These are phyloP conservation scores for Ceyx cyanopectus DNA, from an alignment of 2,113 vertebrate species.

Conservation along the genomic window DNA sequence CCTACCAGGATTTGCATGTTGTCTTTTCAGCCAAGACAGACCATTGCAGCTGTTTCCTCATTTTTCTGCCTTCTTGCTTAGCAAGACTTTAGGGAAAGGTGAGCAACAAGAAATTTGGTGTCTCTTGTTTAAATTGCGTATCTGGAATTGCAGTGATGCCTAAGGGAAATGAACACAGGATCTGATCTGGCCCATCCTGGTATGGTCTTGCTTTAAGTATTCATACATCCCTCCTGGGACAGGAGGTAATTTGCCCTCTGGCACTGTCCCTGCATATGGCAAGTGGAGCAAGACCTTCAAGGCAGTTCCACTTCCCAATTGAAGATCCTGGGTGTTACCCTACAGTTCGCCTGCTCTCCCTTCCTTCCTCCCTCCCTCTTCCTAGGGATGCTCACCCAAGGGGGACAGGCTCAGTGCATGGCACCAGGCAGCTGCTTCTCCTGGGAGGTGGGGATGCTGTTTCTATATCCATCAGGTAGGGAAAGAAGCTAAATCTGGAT, in stretches of 20 bases:
- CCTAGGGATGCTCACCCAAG: background rate
- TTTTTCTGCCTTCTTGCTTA: background rate
- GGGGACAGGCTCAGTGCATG: fast-evolving
- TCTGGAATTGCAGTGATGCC: background rate
- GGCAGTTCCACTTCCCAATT: background rate
- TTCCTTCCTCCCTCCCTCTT: background rate
- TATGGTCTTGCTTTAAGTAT: background rate
- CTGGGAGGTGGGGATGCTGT: background rate
- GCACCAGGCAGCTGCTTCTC: background rate
- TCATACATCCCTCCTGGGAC: background rate
- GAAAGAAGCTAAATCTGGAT: background rate
- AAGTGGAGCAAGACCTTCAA: background rate
- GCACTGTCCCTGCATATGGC: background rate
- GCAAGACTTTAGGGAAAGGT: background rate
- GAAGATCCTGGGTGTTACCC: background rate
- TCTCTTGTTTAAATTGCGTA: background rate
- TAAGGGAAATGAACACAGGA: background rate
- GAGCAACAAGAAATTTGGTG: background rate
- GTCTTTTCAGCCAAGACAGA: background rate
- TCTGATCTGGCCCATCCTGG: background rate
- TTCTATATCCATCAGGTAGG: background rate
- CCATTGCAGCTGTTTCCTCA: background rate
- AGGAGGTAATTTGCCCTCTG: background rate
- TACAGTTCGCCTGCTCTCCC: background rate
- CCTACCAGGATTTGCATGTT: background rate